These are phyloP conservation scores for Nematopogon swammerdamellus DNA, from an alignment of 2,888 invertebrate species.

Conservation along the genomic window DNA sequence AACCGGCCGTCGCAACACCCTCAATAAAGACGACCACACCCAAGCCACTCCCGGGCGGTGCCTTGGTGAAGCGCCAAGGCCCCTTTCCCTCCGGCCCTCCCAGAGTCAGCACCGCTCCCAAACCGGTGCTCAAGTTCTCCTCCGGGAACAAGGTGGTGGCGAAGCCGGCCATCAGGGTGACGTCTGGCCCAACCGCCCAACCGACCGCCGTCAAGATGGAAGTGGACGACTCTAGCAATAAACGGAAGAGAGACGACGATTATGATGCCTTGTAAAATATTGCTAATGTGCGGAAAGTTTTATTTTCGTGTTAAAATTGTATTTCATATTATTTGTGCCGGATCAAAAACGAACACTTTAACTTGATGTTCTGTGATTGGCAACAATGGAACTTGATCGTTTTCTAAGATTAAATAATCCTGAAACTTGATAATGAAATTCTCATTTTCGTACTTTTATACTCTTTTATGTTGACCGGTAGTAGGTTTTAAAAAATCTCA, in stretches of 20 bases:
- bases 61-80: constrained; percentile 50
- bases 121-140: constrained; percentile 73
- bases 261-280: constrained; percentile 38
- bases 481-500: no score
- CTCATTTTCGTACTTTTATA: no score
- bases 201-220: constrained; percentile 57
- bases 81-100: constrained; percentile 57
- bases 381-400: no score
- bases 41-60: constrained; percentile 47
- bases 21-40: constrained; percentile 32
- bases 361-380: no score
- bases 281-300: constrained; percentile 2
- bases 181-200: constrained; percentile 29
- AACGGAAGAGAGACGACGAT: constrained; percentile 68
- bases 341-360: no score
- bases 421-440: no score
- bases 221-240: constrained; percentile 49
- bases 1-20: constrained; percentile 25
- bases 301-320: no score
- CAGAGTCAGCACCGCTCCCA: constrained; percentile 70
- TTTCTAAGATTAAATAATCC: no score
- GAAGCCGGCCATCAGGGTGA: constrained; percentile 44
- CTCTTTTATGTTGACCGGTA: no score
- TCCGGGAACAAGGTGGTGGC: constrained; percentile 50
- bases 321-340: no score